Evolutionary conservation across 2,888 invertebrate genomes (phyloP).

Genomic region (Bhutanitis thaidina): DNA sequence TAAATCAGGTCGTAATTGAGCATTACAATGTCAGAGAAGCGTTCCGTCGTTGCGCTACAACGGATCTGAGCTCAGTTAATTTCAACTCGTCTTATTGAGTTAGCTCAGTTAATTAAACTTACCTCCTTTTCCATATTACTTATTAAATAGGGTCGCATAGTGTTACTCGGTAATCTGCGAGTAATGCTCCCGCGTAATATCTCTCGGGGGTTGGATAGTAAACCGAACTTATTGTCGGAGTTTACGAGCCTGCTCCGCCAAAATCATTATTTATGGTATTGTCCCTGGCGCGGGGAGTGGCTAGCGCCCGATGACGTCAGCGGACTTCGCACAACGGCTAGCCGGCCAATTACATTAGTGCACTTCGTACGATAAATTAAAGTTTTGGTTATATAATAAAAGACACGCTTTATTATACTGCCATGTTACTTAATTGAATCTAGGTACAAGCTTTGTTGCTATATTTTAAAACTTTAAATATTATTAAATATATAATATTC

Average conservation of each 20-base stretch:
- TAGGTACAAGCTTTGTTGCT: no score
- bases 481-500: no score
- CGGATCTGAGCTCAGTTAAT: no score
- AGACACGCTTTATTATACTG: background rate
- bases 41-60: no score
- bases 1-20: no score
- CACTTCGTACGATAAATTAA: background rate
- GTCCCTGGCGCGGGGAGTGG: background rate
- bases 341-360: no score
- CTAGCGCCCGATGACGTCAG: background rate
- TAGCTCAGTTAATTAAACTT: background rate
- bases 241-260: background rate
- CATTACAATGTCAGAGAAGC: no score
- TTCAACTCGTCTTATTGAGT: no score
- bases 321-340: no score
- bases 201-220: background rate
- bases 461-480: no score
- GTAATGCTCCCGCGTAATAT: background rate
- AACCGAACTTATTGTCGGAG: background rate
- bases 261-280: constrained; percentile 1
- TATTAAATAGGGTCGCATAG: background rate
- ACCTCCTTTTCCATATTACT: background rate
- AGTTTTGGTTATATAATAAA: background rate
- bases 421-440: background rate
- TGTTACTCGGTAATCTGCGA: background rate